Evolutionary conservation across 2,113 vertebrate genomes (phyloP).

Genomic region (Chaenocephalus aceratus): DNA sequence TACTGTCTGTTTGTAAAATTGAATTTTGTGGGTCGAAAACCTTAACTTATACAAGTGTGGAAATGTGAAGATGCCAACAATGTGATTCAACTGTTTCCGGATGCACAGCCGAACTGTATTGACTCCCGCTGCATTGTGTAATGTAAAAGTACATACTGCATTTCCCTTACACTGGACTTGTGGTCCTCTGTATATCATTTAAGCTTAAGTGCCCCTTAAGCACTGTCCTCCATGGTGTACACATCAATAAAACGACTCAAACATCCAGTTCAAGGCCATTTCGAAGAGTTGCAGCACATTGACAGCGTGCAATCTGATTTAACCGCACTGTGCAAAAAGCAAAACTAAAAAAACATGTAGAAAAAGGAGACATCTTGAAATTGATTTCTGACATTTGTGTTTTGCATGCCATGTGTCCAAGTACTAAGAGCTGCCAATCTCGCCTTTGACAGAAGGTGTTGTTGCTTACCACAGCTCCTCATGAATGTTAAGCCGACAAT

Average conservation of each 20-base stretch:
- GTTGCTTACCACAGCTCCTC: conserved; percentile 36
- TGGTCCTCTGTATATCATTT: neutral
- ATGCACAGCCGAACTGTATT: neutral
- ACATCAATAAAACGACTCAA: neutral
- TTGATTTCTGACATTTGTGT: conserved; percentile 10
- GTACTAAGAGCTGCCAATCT: conserved; percentile 22
- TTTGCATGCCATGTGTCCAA: conserved; percentile 7
- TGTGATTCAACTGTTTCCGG: neutral
- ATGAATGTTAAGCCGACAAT: conserved; percentile 29
- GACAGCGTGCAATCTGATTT: neutral
- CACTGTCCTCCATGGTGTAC: neutral
- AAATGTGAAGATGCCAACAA: neutral
- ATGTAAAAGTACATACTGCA: neutral
- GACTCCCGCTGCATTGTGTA: neutral
- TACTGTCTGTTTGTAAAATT: neutral
- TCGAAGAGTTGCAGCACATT: neutral
- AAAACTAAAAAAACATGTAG: neutral
- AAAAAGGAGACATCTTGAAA: conserved; percentile 17
- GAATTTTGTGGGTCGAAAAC: no score
- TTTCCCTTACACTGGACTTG: neutral
- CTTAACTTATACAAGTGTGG: no score
- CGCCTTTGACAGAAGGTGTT: conserved; percentile 34
- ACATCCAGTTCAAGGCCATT: neutral
- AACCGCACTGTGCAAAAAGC: neutral
- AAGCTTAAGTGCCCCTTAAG: neutral